Evolutionary conservation across 2,888 invertebrate genomes (phyloP), one percentile per base, ranked within the genome.

Genomic region (Latheticus oryzae): DNA sequence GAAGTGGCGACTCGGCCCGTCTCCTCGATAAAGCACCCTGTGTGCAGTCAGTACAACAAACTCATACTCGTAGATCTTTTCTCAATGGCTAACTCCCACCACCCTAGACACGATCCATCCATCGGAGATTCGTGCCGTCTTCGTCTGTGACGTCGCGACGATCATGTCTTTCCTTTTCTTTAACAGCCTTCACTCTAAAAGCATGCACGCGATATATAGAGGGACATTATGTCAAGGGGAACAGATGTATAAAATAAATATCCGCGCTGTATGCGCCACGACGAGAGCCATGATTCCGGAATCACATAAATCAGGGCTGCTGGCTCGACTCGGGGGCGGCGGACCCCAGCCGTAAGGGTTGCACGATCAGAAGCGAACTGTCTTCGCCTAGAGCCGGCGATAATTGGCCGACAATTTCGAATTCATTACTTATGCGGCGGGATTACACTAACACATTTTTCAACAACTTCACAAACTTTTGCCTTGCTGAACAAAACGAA

Each of bases 161-260:
- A 60, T 65, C 54, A 61, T 42, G 32, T 45, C 60, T 66, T 60
- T 67, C 71, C 67, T 72, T 61, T 65, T 73, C 73, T 69, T 72
- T 69, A 66, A 66, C 68, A 82, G 81, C 82, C 81, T 82, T 82
- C 82, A 81, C 80, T 83, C 82, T 82, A 82, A 83, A 82, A 83
- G 83, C 83, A 81, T 81, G 81, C 78, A 77, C 76, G 76, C 83
- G 83, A 84, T 84, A 84, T 84, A 84, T 83, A 82, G 83, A 82
- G 80, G 82, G 83, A 83, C 84, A 84, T 84, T 84, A 84, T 83
- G 84, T 84, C 84, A 83, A 81, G 83, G 80, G 79, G 80, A 81
- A 81, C 81, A 82, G 81, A 81, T 82, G 81, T 82, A 81, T 81
- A 81, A 80, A 81, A 82, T 82, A 82, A 82, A 82, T 81, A 81